These are phyloP conservation scores for Bombus superbus DNA, from an alignment of 1,140 invertebrate species.

Conservation along the genomic window DNA sequence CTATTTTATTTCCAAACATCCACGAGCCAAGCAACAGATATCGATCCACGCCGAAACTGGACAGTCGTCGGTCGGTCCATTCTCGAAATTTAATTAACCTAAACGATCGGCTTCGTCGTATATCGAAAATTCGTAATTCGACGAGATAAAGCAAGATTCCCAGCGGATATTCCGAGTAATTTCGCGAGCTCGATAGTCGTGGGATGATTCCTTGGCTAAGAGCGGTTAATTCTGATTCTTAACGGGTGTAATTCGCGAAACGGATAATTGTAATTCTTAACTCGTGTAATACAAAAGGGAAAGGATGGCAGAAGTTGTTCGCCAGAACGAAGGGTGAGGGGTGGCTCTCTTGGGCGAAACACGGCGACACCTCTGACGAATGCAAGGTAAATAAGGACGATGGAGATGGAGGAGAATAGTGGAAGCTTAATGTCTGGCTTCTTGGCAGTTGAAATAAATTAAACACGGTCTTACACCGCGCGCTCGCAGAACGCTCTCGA, in stretches of 20 bases:
- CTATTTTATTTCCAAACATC: not conserved
- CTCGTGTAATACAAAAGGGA: constrained; percentile 41
- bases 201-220: too few relatives aligned
- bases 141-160: not conserved
- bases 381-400: constrained; percentile 70
- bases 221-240: not conserved
- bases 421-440: constrained; percentile 67
- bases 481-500: constrained; percentile 30
- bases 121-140: too few relatives aligned
- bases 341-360: constrained; percentile 19
- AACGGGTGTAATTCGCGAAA: constrained; percentile 35
- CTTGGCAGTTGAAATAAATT: constrained; percentile 73
- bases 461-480: constrained; percentile 68
- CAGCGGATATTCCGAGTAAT: not conserved
- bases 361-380: constrained; percentile 57
- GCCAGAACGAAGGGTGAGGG: not conserved
- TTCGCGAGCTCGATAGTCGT: too few relatives aligned
- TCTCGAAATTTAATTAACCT: constrained; percentile 3
- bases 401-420: constrained; percentile 58
- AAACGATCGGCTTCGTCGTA: not conserved
- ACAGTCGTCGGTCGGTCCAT: not conserved
- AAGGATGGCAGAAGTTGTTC: constrained; percentile 16
- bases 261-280: not conserved
- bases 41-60: not conserved
- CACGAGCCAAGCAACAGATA: not conserved